These are phyloP conservation scores for Arrhopalites spinosus DNA, from an alignment of 2,888 invertebrate genomes.

Conservation along the genomic window DNA sequence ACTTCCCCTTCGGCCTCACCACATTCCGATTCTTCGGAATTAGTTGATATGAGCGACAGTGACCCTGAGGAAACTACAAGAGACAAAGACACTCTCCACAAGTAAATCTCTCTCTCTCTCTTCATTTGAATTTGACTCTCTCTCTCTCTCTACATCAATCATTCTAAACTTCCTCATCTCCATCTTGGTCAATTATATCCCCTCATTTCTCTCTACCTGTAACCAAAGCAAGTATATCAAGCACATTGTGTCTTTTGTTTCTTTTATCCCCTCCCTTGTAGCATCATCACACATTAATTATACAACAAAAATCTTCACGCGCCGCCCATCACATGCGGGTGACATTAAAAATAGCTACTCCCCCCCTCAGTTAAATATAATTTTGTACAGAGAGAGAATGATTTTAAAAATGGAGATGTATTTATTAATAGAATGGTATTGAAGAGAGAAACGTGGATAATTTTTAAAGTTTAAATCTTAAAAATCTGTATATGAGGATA, in stretches of 20 bases:
- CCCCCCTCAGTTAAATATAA: too few species aligned
- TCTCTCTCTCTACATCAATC: neutral
- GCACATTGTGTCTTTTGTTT: neutral
- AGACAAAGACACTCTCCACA: conserved; percentile 25
- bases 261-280: neutral
- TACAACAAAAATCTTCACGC: too few species aligned
- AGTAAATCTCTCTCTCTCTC: conserved; percentile 2
- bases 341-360: too few species aligned
- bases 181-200: neutral
- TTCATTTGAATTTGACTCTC: too few species aligned
- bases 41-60: conserved; percentile 56
- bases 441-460: too few species aligned
- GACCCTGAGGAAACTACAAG: conserved; percentile 45
- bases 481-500: too few species aligned
- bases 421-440: too few species aligned
- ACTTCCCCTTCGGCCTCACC: conserved; percentile 48
- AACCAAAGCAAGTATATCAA: neutral
- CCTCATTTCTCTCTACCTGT: neutral
- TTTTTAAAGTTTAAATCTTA: too few species aligned
- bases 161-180: neutral
- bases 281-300: neutral
- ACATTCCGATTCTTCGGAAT: conserved; percentile 52
- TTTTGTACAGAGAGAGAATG: too few species aligned
- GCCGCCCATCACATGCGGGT: too few species aligned
- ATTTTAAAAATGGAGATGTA: too few species aligned